These are phyloP conservation scores for Morpho deidamia DNA, from an alignment of 2,888 invertebrate species.

Conservation along the genomic window DNA sequence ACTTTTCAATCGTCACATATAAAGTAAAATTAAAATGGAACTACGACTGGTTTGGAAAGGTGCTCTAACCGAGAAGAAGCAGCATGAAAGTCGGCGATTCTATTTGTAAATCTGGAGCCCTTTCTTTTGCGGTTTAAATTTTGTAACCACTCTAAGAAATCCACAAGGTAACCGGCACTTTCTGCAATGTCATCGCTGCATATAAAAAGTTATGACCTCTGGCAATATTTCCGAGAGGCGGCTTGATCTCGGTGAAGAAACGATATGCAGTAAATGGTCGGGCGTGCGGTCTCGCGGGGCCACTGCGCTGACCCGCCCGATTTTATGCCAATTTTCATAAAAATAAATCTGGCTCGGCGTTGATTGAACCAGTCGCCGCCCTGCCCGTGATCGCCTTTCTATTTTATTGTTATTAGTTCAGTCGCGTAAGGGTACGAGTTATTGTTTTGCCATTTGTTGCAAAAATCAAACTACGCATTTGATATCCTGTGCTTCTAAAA, in stretches of 20 bases:
- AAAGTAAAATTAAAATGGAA: too few relatives aligned
- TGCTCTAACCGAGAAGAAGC: too few relatives aligned
- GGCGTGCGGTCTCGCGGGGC: constrained; percentile 75
- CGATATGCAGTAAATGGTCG: constrained; percentile 78
- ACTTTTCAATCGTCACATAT: too few relatives aligned
- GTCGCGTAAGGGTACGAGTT: constrained; percentile 72
- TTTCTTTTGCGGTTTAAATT: too few relatives aligned
- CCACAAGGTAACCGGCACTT: constrained; percentile 51
- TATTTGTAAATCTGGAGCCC: too few relatives aligned
- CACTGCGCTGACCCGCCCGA: constrained; percentile 70
- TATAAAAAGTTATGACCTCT: constrained; percentile 78
- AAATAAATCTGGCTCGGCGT: constrained; percentile 75
- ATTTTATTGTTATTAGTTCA: constrained; percentile 77
- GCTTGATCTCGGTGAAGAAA: constrained; percentile 52
- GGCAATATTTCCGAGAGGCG: constrained; percentile 70
- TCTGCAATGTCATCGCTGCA: constrained; percentile 77
- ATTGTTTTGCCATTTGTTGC: constrained; percentile 73
- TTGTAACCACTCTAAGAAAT: constrained; percentile 35
- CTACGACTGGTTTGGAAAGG: too few relatives aligned
- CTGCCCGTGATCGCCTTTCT: constrained; percentile 70
- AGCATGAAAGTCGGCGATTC: too few relatives aligned
- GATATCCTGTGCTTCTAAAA: background rate
- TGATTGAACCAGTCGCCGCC: constrained; percentile 76
- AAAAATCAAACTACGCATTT: constrained; percentile 2
- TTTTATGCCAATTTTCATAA: constrained; percentile 79